Base-by-base conservation (phyloP, 2,113 vertebrate genomes). In the Falco punctatus region DNA sequence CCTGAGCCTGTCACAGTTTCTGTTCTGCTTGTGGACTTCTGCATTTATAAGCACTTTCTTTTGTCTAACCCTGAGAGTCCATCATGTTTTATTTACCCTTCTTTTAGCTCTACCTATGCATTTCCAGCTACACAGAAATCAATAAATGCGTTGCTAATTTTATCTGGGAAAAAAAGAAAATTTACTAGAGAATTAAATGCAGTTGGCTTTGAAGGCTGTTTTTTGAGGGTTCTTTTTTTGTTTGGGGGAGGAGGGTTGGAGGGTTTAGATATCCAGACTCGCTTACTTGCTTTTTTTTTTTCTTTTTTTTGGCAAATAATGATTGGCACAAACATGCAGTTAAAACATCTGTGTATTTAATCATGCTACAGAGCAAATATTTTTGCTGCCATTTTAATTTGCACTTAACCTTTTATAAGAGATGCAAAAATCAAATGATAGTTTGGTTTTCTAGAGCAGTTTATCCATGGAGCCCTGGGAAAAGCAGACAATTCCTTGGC, bases 11-110 rank as follows among this genome's bases (percentile, higher is more conserved):
- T 91, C 90, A 74, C 4, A 2, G 65, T 72, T 35, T 81, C 78
- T 71, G 38, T 70, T 96, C 92, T 87, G 81, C 90, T 88, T 62
- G 5, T 62, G 92, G 82, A 87, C 72, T 92, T 87, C 64, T 96
- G 84, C 89, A 75, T 96, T 93, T 97, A 93, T 58, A 93, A 96
- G 65, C 84, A 83, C n/a, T 94, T 96, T 91, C 81, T 87, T 95
- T 94, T 73, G 67, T 80, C 88, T 69, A 66, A 48, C 57, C 77
- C 87, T 84, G 74, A 57, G 86, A 92, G 54, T 69, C 86, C 79
- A 71, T 92, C 79, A 89, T 94, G 91, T 87, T 97, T 97, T 95
- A 96, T 94, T 94, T 96, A 93, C 85, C 78, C 70, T 90, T 87
- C 84, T 88, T 96, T 95, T 94, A 95, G 81, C 62, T 86, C 61